Conservation (phyloP, 2,888 invertebrate genomes). For the Drosophila prolongata region DNA sequence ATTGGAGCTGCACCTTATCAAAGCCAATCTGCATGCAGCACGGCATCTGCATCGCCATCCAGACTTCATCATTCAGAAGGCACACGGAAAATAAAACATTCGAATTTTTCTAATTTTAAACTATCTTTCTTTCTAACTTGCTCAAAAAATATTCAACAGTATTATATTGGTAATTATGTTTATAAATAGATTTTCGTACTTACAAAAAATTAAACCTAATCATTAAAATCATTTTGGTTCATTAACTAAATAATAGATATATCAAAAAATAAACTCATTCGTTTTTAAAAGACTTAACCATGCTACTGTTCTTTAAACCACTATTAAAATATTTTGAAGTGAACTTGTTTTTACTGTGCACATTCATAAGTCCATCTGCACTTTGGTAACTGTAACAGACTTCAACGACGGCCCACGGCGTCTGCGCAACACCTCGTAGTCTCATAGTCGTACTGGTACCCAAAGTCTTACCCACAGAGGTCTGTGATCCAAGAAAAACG, state of each 20-base stretch:
- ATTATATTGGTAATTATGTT: no score
- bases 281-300: no score
- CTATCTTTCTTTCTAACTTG: no score
- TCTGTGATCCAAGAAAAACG: slow-evolving; percentile 33
- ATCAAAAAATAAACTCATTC: no score
- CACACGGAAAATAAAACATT: neutral
- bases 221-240: no score
- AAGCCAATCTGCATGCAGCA: slow-evolving; percentile 67
- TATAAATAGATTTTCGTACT: no score
- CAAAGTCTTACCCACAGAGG: slow-evolving; percentile 14
- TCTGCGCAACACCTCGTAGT: slow-evolving; percentile 71
- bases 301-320: no score
- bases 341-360: slow-evolving; percentile 6
- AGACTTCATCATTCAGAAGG: slow-evolving; percentile 23
- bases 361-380: slow-evolving; percentile 42
- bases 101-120: no score
- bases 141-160: no score
- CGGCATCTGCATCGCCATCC: slow-evolving; percentile 53
- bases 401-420: slow-evolving; percentile 74
- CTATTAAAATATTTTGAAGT: no score
- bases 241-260: no score
- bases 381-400: slow-evolving; percentile 70
- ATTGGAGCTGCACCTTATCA: slow-evolving; percentile 49
- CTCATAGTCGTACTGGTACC: neutral
- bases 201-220: no score